A percentile compares a stretch with the other conserved stretches of the same genome.
Evolutionary conservation across 1,140 invertebrate genomes (phyloP).

Genomic region (Macrostomum lignano): DNA sequence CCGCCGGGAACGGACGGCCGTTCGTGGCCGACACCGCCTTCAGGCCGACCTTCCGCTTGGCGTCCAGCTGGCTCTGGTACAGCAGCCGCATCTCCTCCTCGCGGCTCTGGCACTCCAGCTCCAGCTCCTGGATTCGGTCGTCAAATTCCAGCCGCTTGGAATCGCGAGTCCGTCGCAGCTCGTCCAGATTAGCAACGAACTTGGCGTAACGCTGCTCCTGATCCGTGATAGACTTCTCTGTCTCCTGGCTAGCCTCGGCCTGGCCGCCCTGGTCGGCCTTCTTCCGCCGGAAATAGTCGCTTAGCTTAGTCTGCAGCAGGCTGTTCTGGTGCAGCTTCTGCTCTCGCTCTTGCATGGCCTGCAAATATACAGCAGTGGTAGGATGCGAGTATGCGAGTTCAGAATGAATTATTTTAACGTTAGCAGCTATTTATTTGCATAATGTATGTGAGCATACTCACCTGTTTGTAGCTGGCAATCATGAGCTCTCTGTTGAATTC

Average conservation of each 20-base stretch:
- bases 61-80: no score
- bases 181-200: not conserved
- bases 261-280: not conserved
- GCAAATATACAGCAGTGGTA: not conserved
- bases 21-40: no score
- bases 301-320: not conserved
- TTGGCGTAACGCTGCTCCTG: not conserved
- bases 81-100: no score
- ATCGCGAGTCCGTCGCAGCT: not conserved
- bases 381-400: not conserved
- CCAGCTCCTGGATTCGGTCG: not conserved
- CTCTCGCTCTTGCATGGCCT: not conserved
- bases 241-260: not conserved
- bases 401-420: not conserved
- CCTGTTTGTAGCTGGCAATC: not conserved
- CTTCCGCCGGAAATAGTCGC: not conserved
- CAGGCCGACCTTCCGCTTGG: no score
- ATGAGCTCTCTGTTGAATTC: slow-evolving; percentile 2
- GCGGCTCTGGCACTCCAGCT: not conserved
- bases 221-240: slow-evolving; percentile 1
- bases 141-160: not conserved
- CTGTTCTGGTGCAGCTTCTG: not conserved
- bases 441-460: not conserved
- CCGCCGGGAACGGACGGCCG: no score
- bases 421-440: not conserved